Evolutionary conservation across 2,888 invertebrate genomes (phyloP).

Genomic region (Cartodere bifasciata): DNA sequence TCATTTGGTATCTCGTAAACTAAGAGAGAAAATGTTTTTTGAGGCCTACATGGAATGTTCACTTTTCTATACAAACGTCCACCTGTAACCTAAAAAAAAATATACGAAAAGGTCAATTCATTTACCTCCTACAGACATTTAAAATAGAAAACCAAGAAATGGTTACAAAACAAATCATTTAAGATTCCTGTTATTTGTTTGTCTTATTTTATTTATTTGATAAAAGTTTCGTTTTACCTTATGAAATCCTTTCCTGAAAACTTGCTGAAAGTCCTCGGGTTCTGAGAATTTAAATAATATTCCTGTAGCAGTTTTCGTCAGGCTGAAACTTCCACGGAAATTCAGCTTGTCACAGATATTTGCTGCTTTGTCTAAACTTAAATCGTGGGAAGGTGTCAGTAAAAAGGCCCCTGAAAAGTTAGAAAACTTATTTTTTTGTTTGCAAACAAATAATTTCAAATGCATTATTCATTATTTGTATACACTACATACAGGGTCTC

Average conservation of each 20-base stretch:
- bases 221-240: no score
- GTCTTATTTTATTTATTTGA: no score
- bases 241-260: constrained; percentile 78
- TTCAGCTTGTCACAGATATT: constrained; percentile 81
- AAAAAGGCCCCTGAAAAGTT: constrained; percentile 60
- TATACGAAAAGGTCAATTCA: neutral
- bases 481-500: no score
- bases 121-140: neutral
- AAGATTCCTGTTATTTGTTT: no score
- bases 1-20: constrained; percentile 76
- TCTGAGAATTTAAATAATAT: constrained; percentile 80
- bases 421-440: no score
- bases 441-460: no score
- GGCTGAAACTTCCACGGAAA: constrained; percentile 73
- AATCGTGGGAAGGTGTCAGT: constrained; percentile 73
- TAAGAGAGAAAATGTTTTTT: constrained; percentile 75
- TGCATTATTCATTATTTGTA: no score
- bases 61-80: constrained; percentile 80
- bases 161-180: no score
- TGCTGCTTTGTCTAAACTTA: constrained; percentile 76
- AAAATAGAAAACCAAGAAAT: no score
- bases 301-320: constrained; percentile 79
- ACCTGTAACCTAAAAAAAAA: constrained; percentile 49
- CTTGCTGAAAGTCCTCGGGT: constrained; percentile 75
- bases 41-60: constrained; percentile 71